phyloP scores from a whole-genome alignment of 2,113 vertebrate species.

The Mustela lutreola region DNA sequence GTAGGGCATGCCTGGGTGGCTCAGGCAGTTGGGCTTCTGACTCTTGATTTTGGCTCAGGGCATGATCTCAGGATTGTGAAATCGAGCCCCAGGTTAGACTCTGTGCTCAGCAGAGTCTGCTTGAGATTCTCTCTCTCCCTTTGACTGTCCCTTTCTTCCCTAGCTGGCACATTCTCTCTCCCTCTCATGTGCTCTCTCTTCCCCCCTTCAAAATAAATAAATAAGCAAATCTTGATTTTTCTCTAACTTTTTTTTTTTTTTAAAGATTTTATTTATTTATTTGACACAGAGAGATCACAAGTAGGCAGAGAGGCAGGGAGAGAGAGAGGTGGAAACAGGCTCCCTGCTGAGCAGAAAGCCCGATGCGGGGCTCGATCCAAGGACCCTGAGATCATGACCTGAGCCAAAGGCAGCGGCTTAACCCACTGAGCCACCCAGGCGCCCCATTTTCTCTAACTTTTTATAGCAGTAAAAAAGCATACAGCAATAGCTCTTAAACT shows the following conservation, averaged over 20 bases:
- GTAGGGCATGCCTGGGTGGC: too few species aligned
- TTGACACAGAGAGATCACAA: too few species aligned
- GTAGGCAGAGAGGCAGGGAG: too few species aligned
- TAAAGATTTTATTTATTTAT: too few species aligned
- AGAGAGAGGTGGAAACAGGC: too few species aligned
- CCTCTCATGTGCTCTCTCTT: not conserved
- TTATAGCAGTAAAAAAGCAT: not conserved
- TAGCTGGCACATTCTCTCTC: not conserved
- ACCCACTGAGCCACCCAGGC: too few species aligned
- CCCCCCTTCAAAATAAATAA: not conserved
- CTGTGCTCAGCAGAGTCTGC: not conserved
- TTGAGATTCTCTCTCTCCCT: not conserved
- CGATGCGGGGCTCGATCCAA: too few species aligned
- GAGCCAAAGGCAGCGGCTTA: too few species aligned
- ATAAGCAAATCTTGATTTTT: not conserved
- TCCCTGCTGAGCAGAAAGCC: too few species aligned
- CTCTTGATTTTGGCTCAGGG: not conserved
- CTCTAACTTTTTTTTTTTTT: not conserved
- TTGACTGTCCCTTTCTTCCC: not conserved
- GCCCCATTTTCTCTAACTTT: conserved; percentile 44
- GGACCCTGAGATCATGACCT: too few species aligned
- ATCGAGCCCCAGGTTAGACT: not conserved
- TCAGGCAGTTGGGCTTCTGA: too few species aligned
- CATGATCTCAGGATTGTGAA: not conserved
- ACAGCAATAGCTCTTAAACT: not conserved